A percentile compares a stretch with the other conserved stretches of the same genome.
Evolutionary conservation across 1,140 invertebrate species (phyloP).

Genomic region (Brachionus rubens): DNA sequence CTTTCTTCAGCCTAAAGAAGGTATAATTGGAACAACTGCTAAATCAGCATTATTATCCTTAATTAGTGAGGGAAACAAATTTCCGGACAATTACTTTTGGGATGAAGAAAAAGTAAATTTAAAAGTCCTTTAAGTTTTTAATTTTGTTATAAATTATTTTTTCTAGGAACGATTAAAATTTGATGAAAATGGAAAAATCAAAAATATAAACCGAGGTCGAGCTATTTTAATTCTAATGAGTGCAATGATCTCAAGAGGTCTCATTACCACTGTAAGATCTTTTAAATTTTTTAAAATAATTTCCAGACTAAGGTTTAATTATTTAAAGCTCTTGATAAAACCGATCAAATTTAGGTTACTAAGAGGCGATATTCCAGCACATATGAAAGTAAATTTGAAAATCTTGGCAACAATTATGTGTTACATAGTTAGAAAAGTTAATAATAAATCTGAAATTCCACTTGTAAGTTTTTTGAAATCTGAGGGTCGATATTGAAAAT

Average conservation of each 20-base stretch:
- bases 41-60: conserved; percentile 24
- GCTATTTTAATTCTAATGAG: conserved; percentile 40
- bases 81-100: conserved; percentile 45
- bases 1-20: conserved; percentile 8
- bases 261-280: conserved; percentile 5
- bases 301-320: neutral
- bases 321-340: conserved; percentile 41
- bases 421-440: conserved; percentile 21
- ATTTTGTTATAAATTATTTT: neutral
- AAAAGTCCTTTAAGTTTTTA: neutral
- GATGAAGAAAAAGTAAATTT: conserved; percentile 32
- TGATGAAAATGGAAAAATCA: conserved; percentile 43
- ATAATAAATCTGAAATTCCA: neutral
- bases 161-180: conserved; percentile 35
- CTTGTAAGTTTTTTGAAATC: conserved; percentile 16
- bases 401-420: conserved; percentile 35
- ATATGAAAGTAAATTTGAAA: conserved; percentile 32
- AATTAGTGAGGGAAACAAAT: conserved; percentile 40
- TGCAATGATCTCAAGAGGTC: conserved; percentile 23
- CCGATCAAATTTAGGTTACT: conserved; percentile 39
- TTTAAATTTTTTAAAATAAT: neutral
- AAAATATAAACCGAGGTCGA: conserved; percentile 40
- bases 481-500: no score
- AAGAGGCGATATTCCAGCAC: conserved; percentile 8
- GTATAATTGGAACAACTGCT: conserved; percentile 33